Conservation (phyloP, 2,797 vertebrate genomes). For the Otus scops region DNA sequence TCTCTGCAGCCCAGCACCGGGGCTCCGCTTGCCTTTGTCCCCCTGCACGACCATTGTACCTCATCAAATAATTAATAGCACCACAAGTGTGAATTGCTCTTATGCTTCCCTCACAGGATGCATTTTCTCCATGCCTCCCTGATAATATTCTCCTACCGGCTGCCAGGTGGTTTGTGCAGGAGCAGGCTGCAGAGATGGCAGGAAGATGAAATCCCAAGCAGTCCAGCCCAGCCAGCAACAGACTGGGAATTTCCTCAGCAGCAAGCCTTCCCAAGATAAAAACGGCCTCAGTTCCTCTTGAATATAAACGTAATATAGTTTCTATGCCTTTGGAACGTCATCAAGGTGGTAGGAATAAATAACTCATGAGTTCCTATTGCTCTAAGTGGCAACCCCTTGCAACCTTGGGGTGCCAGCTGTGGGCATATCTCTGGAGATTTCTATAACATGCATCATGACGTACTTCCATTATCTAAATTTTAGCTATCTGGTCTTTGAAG, state of each 20-base stretch:
- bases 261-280: not conserved
- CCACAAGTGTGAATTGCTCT: accelerated
- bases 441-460: not conserved
- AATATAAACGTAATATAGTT: accelerated
- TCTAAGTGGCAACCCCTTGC: no score
- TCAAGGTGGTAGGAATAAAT: not conserved
- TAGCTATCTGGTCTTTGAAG: not conserved
- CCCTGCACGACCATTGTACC: not conserved
- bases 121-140: accelerated
- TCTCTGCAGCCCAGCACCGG: not conserved
- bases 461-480: not conserved
- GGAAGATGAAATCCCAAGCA: not conserved
- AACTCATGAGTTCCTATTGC: not conserved
- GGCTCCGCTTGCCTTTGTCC: not conserved
- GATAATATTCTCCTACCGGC: accelerated
- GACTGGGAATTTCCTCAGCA: not conserved
- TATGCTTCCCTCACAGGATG: not conserved
- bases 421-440: not conserved
- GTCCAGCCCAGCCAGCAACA: not conserved
- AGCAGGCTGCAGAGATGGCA: not conserved
- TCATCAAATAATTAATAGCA: not conserved
- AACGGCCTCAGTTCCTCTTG: accelerated
- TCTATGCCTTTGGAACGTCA: not conserved
- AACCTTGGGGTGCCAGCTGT: not conserved
- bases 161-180: not conserved